Evolutionary conservation across 1,140 invertebrate species (phyloP).

Genomic region (Aleiodes sp.): DNA sequence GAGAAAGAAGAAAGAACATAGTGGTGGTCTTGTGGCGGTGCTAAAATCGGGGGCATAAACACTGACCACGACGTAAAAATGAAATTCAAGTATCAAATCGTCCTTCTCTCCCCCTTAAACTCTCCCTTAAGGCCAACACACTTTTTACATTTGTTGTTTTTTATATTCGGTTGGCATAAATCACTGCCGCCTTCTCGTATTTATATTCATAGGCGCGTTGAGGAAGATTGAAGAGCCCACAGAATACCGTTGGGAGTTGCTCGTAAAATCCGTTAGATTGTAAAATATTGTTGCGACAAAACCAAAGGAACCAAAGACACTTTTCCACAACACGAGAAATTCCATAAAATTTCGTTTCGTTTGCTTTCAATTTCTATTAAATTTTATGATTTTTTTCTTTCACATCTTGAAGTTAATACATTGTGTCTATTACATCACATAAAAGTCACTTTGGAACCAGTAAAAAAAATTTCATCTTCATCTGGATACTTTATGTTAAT

Average conservation of each 20-base stretch:
- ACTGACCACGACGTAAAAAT: conserved; percentile 60
- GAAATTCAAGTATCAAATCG: conserved; percentile 51
- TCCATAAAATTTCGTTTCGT: neutral
- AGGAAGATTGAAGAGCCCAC: conserved; percentile 58
- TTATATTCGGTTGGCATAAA: conserved; percentile 50
- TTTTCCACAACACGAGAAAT: neutral
- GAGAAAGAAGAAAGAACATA: conserved; percentile 24
- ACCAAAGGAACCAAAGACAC: conserved; percentile 6
- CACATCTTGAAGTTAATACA: too few species aligned
- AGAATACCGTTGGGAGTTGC: conserved; percentile 47
- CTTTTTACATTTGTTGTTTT: conserved; percentile 17
- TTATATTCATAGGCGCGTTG: conserved; percentile 60
- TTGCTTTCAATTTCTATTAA: conserved; percentile 3
- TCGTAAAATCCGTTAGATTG: conserved; percentile 58
- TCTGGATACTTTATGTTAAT: too few species aligned
- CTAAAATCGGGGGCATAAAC: conserved; percentile 58
- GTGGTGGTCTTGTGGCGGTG: conserved; percentile 45
- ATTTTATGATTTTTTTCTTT: neutral
- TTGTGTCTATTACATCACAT: neutral
- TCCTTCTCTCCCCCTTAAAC: conserved; percentile 30
- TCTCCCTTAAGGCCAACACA: neutral
- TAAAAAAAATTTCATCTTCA: too few species aligned
- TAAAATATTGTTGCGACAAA: conserved; percentile 55
- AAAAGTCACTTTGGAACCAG: too few species aligned
- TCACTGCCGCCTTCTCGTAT: conserved; percentile 54